Base-by-base conservation (phyloP, 30 jellyfish, hydroid and myxozoan species). In the Turritopsis rubra region DNA sequence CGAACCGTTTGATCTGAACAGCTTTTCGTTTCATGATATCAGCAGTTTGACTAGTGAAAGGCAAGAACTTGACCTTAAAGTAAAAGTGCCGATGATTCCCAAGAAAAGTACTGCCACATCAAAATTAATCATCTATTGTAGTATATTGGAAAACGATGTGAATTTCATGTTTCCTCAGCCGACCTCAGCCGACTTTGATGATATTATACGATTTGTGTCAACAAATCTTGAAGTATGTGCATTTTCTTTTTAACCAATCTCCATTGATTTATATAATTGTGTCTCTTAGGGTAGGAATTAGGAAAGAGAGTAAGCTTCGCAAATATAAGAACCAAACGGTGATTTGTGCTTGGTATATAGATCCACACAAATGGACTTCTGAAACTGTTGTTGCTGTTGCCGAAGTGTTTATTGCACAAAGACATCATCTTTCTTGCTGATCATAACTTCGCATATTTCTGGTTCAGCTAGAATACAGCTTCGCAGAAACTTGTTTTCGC, bases 11-110 rank as follows among this genome's bases (percentile, higher is more conserved):
- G 77, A 27, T 1, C 28, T 23, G 28, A 68, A 68, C 30, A 68
- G 77, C 19, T 68, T 68, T 68, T 68, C 77, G 9, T 68, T 68
- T 9, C 77, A 68, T 68, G 77, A 68, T 68, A 68, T 68, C 30
- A 68, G 77, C 21, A 68, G 77, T 68, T 27, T 68, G 30, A 68
- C 77, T 19, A 68, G 17, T 68, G 77, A 68, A 27, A n/a, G 30
- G 28, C 77, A 23, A n/a, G 77, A 68, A 68, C 28, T 27, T n/a
- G 31, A 68, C 9, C 30, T 27, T 8, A 68, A 68, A 68, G 77
- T 68, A n/a, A 27, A 17, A n/a, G 30, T 68, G 8, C 77, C 77
- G 16, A n/a, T 22, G 19, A n/a, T 27, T n/a, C 28, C 77, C 16
- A 27, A n/a, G 28, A 68, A 68, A 27, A n/a, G 16, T 19, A 68